Conservation (phyloP, 2,797 vertebrate genomes). For the Darevskia mixta region DNA sequence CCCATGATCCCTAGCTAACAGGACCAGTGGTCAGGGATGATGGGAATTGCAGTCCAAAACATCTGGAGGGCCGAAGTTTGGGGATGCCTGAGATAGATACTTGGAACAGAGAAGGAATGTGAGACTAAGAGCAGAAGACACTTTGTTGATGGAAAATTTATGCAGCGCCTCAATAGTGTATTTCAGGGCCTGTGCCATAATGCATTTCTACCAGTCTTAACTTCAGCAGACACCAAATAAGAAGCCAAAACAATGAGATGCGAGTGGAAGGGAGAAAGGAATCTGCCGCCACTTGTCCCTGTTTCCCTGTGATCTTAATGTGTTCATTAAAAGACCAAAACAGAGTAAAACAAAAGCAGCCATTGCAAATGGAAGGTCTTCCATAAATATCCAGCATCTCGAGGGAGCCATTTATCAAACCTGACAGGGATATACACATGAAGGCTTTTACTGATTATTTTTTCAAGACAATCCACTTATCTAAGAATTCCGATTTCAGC, state of each 20-base stretch:
- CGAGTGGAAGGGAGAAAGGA: not conserved
- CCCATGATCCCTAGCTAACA: too few relatives aligned
- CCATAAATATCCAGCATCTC: slow-evolving; percentile 69
- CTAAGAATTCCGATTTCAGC: slow-evolving; percentile 72
- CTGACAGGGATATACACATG: slow-evolving; percentile 65
- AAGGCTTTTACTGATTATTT: slow-evolving; percentile 67
- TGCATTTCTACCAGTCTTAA: slow-evolving; percentile 57
- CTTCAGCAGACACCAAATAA: slow-evolving; percentile 50
- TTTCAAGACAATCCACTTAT: slow-evolving; percentile 68
- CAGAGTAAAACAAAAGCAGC: slow-evolving; percentile 61
- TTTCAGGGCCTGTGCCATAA: slow-evolving; percentile 46
- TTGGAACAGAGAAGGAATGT: slow-evolving; percentile 23
- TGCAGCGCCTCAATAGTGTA: slow-evolving; percentile 43
- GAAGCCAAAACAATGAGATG: slow-evolving; percentile 42
- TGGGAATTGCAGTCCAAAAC: too few relatives aligned
- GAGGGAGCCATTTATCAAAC: slow-evolving; percentile 69
- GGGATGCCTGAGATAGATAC: slow-evolving; percentile 1
- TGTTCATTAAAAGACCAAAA: slow-evolving; percentile 18
- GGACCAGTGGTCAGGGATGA: too few relatives aligned
- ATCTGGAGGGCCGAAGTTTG: too few relatives aligned
- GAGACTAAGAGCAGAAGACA: slow-evolving; percentile 47
- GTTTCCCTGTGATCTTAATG: slow-evolving; percentile 34
- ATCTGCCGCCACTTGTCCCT: slow-evolving; percentile 36
- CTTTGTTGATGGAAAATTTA: slow-evolving; percentile 43
- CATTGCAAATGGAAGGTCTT: slow-evolving; percentile 65